These are phyloP conservation scores for Orthonychiurus folsomi DNA, from an alignment of 2,888 invertebrate species.

Conservation along the genomic window DNA sequence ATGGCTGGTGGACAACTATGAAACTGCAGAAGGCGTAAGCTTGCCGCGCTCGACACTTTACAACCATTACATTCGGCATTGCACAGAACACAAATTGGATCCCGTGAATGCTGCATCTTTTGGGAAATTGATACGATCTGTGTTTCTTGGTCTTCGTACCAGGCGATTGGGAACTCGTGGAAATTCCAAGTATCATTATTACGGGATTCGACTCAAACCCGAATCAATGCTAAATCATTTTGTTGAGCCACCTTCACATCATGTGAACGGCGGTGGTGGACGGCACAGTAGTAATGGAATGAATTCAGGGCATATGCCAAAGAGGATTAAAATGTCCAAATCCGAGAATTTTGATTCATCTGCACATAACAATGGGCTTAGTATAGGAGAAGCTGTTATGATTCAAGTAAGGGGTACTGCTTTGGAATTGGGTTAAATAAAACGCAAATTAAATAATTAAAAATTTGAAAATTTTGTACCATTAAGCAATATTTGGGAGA, in stretches of 20 bases:
- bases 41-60: slow-evolving; percentile 61
- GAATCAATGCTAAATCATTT: slow-evolving; percentile 56
- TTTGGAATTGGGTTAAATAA: too few species aligned
- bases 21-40: slow-evolving; percentile 54
- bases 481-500: slow-evolving; percentile 74
- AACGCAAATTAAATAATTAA: too few species aligned
- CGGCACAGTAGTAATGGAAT: slow-evolving; percentile 7
- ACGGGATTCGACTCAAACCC: slow-evolving; percentile 95
- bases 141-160: slow-evolving; percentile 91
- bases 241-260: slow-evolving; percentile 11
- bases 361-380: slow-evolving; percentile 24
- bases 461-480: too few species aligned
- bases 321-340: slow-evolving; percentile 28
- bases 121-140: slow-evolving; percentile 96
- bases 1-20: slow-evolving; percentile 55
- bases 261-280: slow-evolving; percentile 10
- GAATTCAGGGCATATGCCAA: slow-evolving; percentile 4
- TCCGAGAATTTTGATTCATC: slow-evolving; percentile 25
- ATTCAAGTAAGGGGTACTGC: too few species aligned
- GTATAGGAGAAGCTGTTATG: slow-evolving; percentile 19
- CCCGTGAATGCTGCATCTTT: slow-evolving; percentile 99
- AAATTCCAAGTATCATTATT: slow-evolving; percentile 73
- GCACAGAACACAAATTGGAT: slow-evolving; percentile 82
- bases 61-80: slow-evolving; percentile 93
- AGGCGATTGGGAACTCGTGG: slow-evolving; percentile 68